Evolutionary conservation across 2,113 vertebrate genomes (phyloP), one percentile per base, ranked within the genome.

Genomic region (Alligator mississippiensis): DNA sequence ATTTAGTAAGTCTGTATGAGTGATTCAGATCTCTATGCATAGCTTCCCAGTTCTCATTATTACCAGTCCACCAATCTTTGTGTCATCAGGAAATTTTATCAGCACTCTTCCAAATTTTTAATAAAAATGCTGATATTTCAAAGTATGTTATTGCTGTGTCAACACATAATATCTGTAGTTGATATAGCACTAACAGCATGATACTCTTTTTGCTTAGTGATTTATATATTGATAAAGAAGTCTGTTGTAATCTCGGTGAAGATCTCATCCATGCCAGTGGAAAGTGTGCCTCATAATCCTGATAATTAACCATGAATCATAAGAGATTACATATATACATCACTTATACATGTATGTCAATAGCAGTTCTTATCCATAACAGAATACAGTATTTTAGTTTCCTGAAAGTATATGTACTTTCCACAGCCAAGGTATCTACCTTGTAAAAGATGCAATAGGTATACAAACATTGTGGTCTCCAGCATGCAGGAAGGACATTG

Each of bases 331-430:
- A 2, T 34, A 19, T 54, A 38, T 85, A 57, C 30, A 78, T 38
- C 24, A 63, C n/a, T 2, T 28, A 61, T 0, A 1, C 74, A 14
- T 22, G 66, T 63, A n/a, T 77, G 64, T 54, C 74, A 75, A 22
- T 27, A 81, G 38, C 27, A 21, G 47, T 60, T 58, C 14, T 54
- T 77, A 77, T 84, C 80, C 38, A 34, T 15, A 62, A 59, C 17
- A 72, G 25, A 22, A 2, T 66, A 11, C 6, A n/a, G 55, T 57
- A 18, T 54, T 81, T 14, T 62, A 8, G 61, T 91, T 93, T 77
- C 77, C 74, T 87, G 27, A 62, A 55, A 77, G 87, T 55, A 62
- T 5, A 38, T 10, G 57, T 17, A 77, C 47, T 74, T 84, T n/a
- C 27, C 61, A 4, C 18, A 22, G 12, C 72, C n/a, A 5, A 1